Conservation (phyloP, 1,140 invertebrate genomes). For the Bemisia tabaci region DNA sequence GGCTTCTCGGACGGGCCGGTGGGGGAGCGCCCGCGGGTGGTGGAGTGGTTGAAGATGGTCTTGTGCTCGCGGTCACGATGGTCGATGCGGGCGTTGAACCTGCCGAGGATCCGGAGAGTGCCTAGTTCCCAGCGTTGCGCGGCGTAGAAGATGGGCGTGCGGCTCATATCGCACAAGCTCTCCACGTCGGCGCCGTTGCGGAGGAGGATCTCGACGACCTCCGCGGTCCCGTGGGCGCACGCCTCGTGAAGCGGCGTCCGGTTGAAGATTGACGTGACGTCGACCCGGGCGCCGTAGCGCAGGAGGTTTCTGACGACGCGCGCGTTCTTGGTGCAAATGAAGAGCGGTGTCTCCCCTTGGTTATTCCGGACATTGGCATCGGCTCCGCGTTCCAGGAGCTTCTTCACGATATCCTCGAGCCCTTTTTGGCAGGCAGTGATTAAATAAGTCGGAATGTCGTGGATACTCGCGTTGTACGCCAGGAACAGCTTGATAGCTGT, state of each 20-base stretch:
- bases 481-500: not conserved
- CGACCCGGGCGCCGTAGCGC: not conserved
- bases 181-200: not conserved
- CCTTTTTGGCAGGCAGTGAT: not conserved
- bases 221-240: not conserved
- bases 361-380: not conserved
- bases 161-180: not conserved
- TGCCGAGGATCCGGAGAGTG: not conserved
- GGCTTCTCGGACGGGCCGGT: too few relatives aligned
- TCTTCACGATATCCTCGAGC: not conserved
- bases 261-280: not conserved
- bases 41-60: not conserved
- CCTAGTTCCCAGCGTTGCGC: not conserved
- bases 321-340: not conserved
- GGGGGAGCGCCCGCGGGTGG: too few relatives aligned
- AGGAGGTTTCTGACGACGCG: not conserved
- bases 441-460: not conserved
- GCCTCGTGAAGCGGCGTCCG: not conserved
- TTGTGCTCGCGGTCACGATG: not conserved
- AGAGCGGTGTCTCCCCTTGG: not conserved
- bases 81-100: not conserved
- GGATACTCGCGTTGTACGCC: not conserved
- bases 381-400: not conserved
- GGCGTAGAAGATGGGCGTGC: not conserved
- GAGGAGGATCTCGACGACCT: not conserved